Evolutionary conservation across 1,140 invertebrate species (phyloP), one percentile per base, ranked within the genome.

Genomic region (Scaptomyza pallida): DNA sequence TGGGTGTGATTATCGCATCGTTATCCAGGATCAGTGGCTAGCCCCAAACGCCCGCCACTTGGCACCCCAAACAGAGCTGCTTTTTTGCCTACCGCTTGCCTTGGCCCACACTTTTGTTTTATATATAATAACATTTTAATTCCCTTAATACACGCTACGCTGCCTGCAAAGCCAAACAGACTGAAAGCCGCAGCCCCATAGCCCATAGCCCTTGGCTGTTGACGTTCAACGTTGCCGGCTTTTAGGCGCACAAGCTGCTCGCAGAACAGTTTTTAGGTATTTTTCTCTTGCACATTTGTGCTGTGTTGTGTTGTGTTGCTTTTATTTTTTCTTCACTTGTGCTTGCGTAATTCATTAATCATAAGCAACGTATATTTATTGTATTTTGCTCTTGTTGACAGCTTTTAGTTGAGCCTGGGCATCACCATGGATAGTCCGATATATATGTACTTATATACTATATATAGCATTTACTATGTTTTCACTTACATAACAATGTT

Each of bases 81-180:
- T 23, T 26, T 17, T 13, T 26, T 37, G 15, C 41, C n/a, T 17
- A n/a, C n/a, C 23, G 21, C 21, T 17, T 16, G 26, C 23, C 35
- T 6, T 41, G 68, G 55, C 45, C 60, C 57, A 61, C 52, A 48
- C 64, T 62, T 77, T 74, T 86, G 54, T 81, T 81, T 86, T 71
- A 75, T 86, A 74, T 86, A 75, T 86, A 88, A 86, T 86, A 88
- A 88, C 82, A 88, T 86, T 86, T 86, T 86, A 86, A 86, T 86
- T 86, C 81, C 81, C 82, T 88, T 86, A 86, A 86, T 86, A 88
- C 82, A 86, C 82, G 81, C 77, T 78, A 86, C 81, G 78, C 74
- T 86, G 81, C 63, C 74, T 68, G 74, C 57, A 81, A 86, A 86
- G 81, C 81, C 70, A 81, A 85, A 77, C 77, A 86, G 74, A 69